phyloP scores from a whole-genome alignment of 2,797 vertebrate species.

The Rhynchonycteris naso region DNA sequence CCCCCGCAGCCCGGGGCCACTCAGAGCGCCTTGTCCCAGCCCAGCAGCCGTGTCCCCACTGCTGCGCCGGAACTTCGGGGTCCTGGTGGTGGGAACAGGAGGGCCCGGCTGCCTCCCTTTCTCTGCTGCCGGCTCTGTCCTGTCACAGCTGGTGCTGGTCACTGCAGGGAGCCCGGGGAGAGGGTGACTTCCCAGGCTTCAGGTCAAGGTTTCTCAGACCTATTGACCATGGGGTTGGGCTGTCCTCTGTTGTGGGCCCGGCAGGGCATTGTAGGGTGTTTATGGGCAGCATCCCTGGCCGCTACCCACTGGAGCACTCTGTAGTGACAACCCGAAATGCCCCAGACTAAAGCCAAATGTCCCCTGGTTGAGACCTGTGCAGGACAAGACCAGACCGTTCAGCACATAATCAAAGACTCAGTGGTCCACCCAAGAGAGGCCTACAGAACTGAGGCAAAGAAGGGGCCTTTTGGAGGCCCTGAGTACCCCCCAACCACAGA shows the following conservation, averaged over 20 bases:
- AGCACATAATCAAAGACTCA: accelerated
- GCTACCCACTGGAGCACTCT: accelerated
- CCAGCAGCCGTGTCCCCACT: neutral
- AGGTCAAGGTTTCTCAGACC: accelerated
- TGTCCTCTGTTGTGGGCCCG: accelerated
- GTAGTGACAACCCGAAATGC: neutral
- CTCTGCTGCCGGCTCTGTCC: neutral
- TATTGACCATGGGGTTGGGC: accelerated
- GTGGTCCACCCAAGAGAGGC: neutral
- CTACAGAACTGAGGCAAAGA: neutral
- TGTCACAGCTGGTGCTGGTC: neutral
- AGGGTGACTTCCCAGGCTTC: accelerated
- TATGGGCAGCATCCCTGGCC: neutral
- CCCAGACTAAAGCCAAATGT: neutral
- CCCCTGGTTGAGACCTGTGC: neutral
- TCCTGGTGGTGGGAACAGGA: neutral
- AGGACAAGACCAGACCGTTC: accelerated
- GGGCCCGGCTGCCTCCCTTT: neutral
- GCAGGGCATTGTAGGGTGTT: accelerated
- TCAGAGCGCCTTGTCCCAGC: neutral
- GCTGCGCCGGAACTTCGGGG: neutral
- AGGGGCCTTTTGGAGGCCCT: accelerated
- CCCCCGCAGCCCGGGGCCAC: neutral
- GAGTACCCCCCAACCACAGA: neutral
- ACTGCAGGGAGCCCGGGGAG: neutral